Evolutionary conservation across 1,140 invertebrate species (phyloP), one percentile per base, ranked within the genome.

Genomic region (Cydia strobilella): DNA sequence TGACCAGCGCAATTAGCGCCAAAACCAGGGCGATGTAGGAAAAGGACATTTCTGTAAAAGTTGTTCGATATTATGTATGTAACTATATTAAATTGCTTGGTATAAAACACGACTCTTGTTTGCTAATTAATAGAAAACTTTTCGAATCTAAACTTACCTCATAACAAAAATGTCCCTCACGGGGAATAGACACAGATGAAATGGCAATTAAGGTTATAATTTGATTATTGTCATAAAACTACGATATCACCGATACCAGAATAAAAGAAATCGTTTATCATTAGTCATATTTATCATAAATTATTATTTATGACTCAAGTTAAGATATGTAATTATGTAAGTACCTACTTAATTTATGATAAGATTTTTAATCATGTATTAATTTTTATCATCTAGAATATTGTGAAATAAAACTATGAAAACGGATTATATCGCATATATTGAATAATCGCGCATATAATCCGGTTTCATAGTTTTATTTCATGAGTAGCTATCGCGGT

Each of bases 21-120:
- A 85, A 39, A 65, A 80, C 74, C 62, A 89, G 71, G 25, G 77
- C 73, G 39, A 80, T 20, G n/a, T 78, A 10, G 0, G 72, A 25
- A 18, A 77, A 42, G 77, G 80, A 86, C 89, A 91, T 91, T 80
- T 82, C 88, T 90, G 79, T 51, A 87, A 90, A 45, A 45, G 13
- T 3, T 3, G 12, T 12, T 6, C 31, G 31, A 42, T 42, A 42
- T 42, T 42, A 42, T 42, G 2, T 42, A 10, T 39, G 1, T 9
- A 45, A 15, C 1, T 39, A 10, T 9, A 39, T 9, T 39, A 39
- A 39, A 39, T 39, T 39, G 35, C 35, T 39, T 10, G 35, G 7
- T 39, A 39, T 10, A 39, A 10, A 39, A 39, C 7, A 39, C 35
- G 35, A 39, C 35, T 10, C 35, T 39, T 39, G 62, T 25, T 65